A percentile compares a stretch with the other conserved stretches of the same genome.
Evolutionary conservation across 2,797 vertebrate genomes (phyloP).

Genomic region (Sarcophilus harrisii): DNA sequence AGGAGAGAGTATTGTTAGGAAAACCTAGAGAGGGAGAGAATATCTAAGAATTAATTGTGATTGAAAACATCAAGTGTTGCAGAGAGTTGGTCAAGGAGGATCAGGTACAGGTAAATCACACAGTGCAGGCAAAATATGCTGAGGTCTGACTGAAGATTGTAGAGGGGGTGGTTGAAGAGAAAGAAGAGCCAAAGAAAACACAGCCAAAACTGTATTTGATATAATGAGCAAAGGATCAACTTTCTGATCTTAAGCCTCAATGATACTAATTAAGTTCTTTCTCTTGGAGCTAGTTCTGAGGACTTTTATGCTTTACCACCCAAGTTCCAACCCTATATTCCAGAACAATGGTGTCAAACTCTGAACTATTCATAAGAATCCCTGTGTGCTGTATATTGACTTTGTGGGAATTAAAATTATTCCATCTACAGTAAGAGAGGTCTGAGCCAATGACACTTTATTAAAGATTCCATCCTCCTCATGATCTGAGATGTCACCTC

Average conservation of each 20-base stretch:
- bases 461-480: no score
- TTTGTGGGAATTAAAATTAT: no score
- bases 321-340: not conserved
- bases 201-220: not conserved
- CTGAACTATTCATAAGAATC: not conserved
- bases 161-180: not conserved
- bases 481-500: no score
- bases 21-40: not conserved
- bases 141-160: not conserved
- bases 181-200: not conserved
- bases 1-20: not conserved
- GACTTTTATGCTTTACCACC: not conserved
- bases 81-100: not conserved
- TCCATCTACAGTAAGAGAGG: no score
- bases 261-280: not conserved
- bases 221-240: not conserved
- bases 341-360: not conserved
- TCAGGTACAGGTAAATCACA: not conserved
- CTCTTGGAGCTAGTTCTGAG: not conserved
- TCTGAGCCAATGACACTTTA: no score
- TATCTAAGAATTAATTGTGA: not conserved
- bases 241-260: not conserved
- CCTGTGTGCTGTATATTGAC: not conserved
- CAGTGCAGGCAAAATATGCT: no score
- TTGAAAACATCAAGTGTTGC: not conserved